Conservation (phyloP, 2,797 vertebrate genomes). For the Australoheros facetus region DNA sequence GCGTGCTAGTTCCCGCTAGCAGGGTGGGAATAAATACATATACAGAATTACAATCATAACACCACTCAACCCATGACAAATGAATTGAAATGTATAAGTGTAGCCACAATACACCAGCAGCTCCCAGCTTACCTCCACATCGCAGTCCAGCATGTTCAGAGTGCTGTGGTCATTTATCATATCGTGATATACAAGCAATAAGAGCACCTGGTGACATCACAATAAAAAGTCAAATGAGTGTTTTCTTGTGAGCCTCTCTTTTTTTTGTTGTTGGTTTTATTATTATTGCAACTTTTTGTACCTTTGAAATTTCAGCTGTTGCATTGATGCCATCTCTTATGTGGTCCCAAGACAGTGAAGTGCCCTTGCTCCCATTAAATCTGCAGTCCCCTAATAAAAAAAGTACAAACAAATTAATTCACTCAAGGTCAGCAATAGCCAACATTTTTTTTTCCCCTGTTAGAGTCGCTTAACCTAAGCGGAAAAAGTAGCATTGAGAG, state of each 20-base stretch:
- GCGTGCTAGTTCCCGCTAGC: slow-evolving; percentile 86
- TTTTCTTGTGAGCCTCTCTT: not conserved
- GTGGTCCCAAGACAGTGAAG: slow-evolving; percentile 78
- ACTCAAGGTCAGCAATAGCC: not conserved
- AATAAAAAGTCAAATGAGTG: slow-evolving; percentile 1
- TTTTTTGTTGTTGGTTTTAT: not conserved
- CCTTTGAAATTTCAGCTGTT: slow-evolving; percentile 91
- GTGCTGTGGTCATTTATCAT: slow-evolving; percentile 84
- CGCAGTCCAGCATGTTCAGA: slow-evolving; percentile 80
- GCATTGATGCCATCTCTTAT: slow-evolving; percentile 77
- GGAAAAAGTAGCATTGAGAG: not conserved
- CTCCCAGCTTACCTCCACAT: slow-evolving; percentile 83
- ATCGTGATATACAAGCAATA: slow-evolving; percentile 87
- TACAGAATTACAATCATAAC: not conserved
- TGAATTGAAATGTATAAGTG: not conserved
- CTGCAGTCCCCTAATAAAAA: slow-evolving; percentile 75
- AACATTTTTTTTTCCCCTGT: not conserved
- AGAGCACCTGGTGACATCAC: slow-evolving; percentile 78
- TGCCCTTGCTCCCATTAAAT: slow-evolving; percentile 73
- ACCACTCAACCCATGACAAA: not conserved
- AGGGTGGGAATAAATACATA: not conserved
- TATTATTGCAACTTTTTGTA: slow-evolving; percentile 47
- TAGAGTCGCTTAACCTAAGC: not conserved
- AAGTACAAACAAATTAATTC: slow-evolving; percentile 3
- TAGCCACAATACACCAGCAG: not conserved